Percentiles rank a stretch among this genome's conserved stretches.
Conservation (phyloP, 2,797 vertebrate genomes). For the Enteromius paludinosus region DNA sequence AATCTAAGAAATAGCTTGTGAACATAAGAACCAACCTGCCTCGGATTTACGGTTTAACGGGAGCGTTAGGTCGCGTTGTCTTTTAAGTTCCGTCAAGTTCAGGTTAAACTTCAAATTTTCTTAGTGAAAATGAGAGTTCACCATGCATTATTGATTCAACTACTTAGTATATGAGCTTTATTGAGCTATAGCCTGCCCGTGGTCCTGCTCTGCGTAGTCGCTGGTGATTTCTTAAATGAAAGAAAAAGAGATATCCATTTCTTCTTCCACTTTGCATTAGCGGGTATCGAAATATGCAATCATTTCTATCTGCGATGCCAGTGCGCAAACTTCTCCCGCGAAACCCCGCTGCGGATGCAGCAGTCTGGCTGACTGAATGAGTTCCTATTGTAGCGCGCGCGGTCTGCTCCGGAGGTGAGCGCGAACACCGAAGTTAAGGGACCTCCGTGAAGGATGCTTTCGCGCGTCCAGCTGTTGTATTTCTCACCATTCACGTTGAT, state of each 20-base stretch:
- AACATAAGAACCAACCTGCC: not conserved
- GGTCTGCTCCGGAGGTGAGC: not conserved
- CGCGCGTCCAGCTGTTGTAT: not conserved
- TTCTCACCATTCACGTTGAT: not conserved
- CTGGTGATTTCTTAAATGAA: not conserved
- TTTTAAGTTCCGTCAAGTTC: slow-evolving; percentile 37
- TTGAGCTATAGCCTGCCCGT: not conserved
- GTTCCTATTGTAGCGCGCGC: slow-evolving; percentile 27
- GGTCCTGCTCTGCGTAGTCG: not conserved
- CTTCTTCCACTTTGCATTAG: not conserved
- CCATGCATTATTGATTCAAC: slow-evolving; percentile 1
- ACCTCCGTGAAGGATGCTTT: not conserved
- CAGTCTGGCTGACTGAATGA: slow-evolving; percentile 22
- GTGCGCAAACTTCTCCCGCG: slow-evolving; percentile 21
- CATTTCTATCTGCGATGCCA: not conserved
- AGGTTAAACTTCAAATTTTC: slow-evolving; percentile 15
- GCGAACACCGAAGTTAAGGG: slow-evolving; percentile 24
- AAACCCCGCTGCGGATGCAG: slow-evolving; percentile 32
- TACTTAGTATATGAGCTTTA: not conserved
- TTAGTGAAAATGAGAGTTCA: slow-evolving; percentile 13
- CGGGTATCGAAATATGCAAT: not conserved
- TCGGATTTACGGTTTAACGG: slow-evolving; percentile 20
- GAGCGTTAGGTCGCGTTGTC: slow-evolving; percentile 23
- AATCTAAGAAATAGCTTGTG: not conserved
- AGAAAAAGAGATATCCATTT: not conserved